Percentiles rank a stretch among this genome's conserved stretches.
These are phyloP conservation scores for Hassar affinis DNA, from an alignment of 2,113 vertebrate genomes.

Conservation along the genomic window DNA sequence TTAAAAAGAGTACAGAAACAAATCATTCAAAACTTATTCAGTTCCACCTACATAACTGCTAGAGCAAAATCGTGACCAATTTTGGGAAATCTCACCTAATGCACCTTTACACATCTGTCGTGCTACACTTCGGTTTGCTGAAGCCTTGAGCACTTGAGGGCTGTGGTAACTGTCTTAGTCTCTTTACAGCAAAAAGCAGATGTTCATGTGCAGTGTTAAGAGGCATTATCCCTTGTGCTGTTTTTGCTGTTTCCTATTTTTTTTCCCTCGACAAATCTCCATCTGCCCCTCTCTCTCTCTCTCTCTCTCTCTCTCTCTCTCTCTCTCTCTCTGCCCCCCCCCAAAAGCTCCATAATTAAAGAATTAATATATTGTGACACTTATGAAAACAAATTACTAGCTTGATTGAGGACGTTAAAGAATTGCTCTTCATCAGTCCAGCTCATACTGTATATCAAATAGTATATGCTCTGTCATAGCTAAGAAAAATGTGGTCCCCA, in stretches of 20 bases:
- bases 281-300: background rate
- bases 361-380: background rate
- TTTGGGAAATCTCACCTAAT: background rate
- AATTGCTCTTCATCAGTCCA: background rate
- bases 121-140: background rate
- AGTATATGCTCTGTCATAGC: background rate
- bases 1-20: background rate
- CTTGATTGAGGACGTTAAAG: background rate
- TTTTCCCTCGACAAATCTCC: background rate
- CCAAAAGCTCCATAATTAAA: background rate
- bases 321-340: no score
- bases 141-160: background rate
- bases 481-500: background rate
- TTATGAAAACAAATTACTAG: background rate
- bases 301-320: background rate
- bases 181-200: constrained; percentile 13
- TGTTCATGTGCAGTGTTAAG: background rate
- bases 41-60: background rate
- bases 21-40: background rate
- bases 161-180: background rate
- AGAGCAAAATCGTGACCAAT: background rate
- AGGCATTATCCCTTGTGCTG: background rate
- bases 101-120: background rate
- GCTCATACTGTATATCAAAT: background rate
- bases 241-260: background rate